Percentiles rank a stretch among this genome's conserved stretches.
These are phyloP conservation scores for Sclerodermus sp. DNA, from an alignment of 2,888 invertebrate genomes.

Conservation along the genomic window DNA sequence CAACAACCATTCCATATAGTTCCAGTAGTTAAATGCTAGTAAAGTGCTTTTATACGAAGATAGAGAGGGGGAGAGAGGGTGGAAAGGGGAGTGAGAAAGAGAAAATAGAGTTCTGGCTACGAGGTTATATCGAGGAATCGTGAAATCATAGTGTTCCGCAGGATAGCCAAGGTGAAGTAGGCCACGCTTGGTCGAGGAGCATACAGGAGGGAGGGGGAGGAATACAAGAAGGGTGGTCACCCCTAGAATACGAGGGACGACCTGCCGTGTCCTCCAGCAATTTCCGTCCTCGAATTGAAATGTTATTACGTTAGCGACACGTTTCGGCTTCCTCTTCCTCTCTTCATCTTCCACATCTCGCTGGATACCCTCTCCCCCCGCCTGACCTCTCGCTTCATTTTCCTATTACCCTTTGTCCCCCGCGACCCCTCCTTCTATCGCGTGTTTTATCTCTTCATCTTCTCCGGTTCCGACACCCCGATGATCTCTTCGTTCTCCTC, in stretches of 20 bases:
- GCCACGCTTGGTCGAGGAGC: neutral
- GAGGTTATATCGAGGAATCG: too few relatives aligned
- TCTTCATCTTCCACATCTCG: neutral
- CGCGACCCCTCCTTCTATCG: neutral
- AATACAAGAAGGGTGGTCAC: conserved; percentile 35
- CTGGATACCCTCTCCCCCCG: neutral
- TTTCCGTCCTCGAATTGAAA: conserved; percentile 56
- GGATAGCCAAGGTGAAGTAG: neutral
- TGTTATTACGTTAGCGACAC: conserved; percentile 54
- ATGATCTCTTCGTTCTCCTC: too few relatives aligned
- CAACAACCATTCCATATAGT: too few relatives aligned
- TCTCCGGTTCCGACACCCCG: too few relatives aligned
- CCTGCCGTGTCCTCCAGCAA: conserved; percentile 41
- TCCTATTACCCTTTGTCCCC: conserved; percentile 4
- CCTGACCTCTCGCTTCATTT: neutral
- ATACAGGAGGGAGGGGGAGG: conserved; percentile 20
- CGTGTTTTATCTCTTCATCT: neutral
- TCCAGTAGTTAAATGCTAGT: too few relatives aligned
- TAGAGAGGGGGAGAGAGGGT: too few relatives aligned
- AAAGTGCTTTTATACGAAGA: too few relatives aligned
- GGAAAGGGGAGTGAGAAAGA: neutral
- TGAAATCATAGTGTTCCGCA: too few relatives aligned
- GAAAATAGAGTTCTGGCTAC: conserved; percentile 1
- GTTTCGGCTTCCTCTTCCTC: conserved; percentile 29
- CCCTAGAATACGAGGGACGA: conserved; percentile 29